These are phyloP conservation scores for Campylorhamphus procurvoides DNA, from an alignment of 2,113 vertebrate species.

Conservation along the genomic window DNA sequence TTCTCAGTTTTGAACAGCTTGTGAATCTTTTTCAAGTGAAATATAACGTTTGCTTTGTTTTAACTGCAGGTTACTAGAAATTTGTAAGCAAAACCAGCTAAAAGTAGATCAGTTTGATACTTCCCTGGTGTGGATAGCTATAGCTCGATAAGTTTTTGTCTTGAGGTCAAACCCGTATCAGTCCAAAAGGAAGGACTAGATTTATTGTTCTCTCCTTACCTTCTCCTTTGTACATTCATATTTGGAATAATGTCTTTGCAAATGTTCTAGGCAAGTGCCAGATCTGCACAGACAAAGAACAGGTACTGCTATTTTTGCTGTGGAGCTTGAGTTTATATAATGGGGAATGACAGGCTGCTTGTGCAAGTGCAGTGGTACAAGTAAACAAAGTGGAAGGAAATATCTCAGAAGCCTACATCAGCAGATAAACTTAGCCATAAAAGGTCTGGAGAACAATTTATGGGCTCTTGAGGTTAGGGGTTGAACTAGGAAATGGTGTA, in stretches of 20 bases:
- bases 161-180: neutral
- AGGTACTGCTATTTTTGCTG: slow-evolving; percentile 8
- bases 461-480: neutral
- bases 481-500: neutral
- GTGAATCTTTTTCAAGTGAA: neutral
- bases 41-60: neutral
- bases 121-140: neutral
- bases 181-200: neutral
- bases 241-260: neutral
- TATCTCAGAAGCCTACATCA: neutral
- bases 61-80: neutral
- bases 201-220: neutral
- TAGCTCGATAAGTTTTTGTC: neutral
- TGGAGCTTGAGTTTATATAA: neutral
- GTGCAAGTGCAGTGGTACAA: neutral
- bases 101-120: neutral
- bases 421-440: neutral
- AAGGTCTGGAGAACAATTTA: slow-evolving; percentile 5
- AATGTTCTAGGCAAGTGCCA: neutral
- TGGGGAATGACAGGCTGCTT: neutral
- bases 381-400: slow-evolving; percentile 9
- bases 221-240: neutral
- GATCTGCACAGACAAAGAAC: slow-evolving; percentile 24
- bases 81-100: neutral
- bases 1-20: neutral